Percentiles rank a stretch among this genome's conserved stretches.
Conservation (phyloP, 2,888 invertebrate species). For the Epistrophe grossulariae region DNA sequence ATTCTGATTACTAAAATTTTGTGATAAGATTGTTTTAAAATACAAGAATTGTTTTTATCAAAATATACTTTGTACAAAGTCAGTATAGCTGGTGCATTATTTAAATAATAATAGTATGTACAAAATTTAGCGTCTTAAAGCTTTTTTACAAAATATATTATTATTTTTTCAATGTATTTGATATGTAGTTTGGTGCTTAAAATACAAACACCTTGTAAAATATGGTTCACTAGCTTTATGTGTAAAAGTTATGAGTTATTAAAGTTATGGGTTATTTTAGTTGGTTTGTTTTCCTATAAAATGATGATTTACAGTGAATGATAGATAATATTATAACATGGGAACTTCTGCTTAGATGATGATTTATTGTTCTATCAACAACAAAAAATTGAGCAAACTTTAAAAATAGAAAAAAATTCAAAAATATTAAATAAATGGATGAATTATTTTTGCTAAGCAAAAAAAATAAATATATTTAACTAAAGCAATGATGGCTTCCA, state of each 20-base stretch:
- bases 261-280: not conserved
- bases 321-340: slow-evolving; percentile 20
- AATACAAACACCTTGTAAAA: slow-evolving; percentile 38
- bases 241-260: not conserved
- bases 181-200: not conserved
- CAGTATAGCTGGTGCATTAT: slow-evolving; percentile 27
- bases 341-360: slow-evolving; percentile 10
- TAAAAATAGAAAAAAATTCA: slow-evolving; percentile 4
- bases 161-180: not conserved
- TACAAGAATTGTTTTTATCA: not conserved
- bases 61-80: not conserved
- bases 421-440: slow-evolving; percentile 17
- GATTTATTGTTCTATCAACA: slow-evolving; percentile 39
- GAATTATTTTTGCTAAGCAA: slow-evolving; percentile 48
- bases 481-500: slow-evolving; percentile 30
- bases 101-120: slow-evolving; percentile 30
- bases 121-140: slow-evolving; percentile 34
- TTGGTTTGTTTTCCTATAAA: slow-evolving; percentile 2
- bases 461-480: slow-evolving; percentile 33
- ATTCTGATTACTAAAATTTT: not conserved
- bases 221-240: slow-evolving; percentile 6
- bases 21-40: not conserved
- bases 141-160: slow-evolving; percentile 11
- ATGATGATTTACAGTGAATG: slow-evolving; percentile 59
- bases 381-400: slow-evolving; percentile 3